Percentiles rank a stretch among this genome's conserved stretches.
These are phyloP conservation scores for Cotesia vestalis DNA, from an alignment of 1,140 invertebrate genomes.

Conservation along the genomic window DNA sequence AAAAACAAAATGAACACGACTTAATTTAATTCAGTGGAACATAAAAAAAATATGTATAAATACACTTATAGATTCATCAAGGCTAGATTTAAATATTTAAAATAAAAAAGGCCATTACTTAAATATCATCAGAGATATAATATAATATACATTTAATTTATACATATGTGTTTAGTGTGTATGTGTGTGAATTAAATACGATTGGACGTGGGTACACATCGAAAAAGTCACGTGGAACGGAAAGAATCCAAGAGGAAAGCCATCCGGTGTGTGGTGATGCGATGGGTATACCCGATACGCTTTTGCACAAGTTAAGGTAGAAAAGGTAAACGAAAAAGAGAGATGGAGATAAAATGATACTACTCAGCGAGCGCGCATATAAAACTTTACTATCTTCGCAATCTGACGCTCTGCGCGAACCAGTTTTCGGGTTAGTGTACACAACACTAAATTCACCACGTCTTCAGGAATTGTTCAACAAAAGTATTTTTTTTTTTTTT, in stretches of 20 bases:
- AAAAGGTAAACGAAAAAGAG: background rate
- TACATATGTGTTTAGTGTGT: too few species aligned
- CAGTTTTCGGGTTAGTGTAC: slow-evolving; percentile 51
- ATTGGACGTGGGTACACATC: slow-evolving; percentile 48
- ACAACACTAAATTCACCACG: background rate
- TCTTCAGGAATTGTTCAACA: too few species aligned
- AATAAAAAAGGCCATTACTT: too few species aligned
- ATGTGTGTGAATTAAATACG: slow-evolving; percentile 28
- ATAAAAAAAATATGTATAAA: too few species aligned
- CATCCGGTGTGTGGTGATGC: slow-evolving; percentile 48
- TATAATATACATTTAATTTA: too few species aligned
- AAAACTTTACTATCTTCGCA: slow-evolving; percentile 63
- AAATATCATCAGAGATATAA: too few species aligned
- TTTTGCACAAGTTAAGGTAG: slow-evolving; percentile 30
- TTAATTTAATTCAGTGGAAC: too few species aligned
- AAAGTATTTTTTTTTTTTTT: too few species aligned
- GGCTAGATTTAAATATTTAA: too few species aligned
- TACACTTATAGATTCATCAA: too few species aligned
- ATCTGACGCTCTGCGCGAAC: slow-evolving; percentile 62
- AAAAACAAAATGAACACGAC: too few species aligned
- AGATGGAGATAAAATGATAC: slow-evolving; percentile 14
- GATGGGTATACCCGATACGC: slow-evolving; percentile 59
- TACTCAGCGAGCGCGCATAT: slow-evolving; percentile 45
- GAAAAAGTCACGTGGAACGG: slow-evolving; percentile 57
- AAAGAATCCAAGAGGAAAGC: slow-evolving; percentile 63